Percentiles rank a stretch among this genome's conserved stretches.
phyloP scores from a whole-genome alignment of 2,113 vertebrate species.

The Rostratula benghalensis region DNA sequence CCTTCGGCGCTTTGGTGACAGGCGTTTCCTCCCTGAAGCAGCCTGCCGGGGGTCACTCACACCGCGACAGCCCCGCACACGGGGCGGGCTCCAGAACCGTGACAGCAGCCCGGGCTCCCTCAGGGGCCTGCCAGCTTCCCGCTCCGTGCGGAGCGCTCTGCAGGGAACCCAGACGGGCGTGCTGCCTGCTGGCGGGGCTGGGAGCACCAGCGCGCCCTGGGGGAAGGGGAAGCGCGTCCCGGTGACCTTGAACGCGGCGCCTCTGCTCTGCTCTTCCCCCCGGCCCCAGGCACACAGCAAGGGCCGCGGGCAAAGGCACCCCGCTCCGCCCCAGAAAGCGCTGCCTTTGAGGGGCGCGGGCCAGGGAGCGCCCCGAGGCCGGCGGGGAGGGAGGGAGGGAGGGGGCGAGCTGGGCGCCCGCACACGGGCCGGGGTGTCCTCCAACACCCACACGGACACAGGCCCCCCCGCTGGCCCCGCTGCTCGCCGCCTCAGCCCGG shows the following conservation, averaged over 20 bases:
- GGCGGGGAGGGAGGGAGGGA: too few relatives aligned
- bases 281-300: background rate
- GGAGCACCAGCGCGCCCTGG: background rate
- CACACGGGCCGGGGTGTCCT: background rate
- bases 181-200: background rate
- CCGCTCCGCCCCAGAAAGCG: background rate
- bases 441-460: background rate
- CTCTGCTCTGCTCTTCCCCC: background rate
- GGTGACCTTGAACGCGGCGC: background rate
- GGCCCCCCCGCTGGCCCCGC: background rate
- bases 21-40: accelerated
- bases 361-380: background rate
- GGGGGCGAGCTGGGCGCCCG: background rate
- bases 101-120: background rate
- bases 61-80: too few relatives aligned
- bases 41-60: too few relatives aligned
- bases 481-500: background rate
- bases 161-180: background rate
- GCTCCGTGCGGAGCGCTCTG: background rate
- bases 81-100: background rate
- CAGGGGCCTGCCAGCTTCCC: background rate
- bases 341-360: background rate
- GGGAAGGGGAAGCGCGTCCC: background rate
- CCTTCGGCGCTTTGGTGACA: background rate
- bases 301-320: background rate